Percentiles rank a stretch among this genome's conserved stretches.
phyloP scores from a whole-genome alignment of 2,113 vertebrate genomes.

The Crotalus tigris region DNA sequence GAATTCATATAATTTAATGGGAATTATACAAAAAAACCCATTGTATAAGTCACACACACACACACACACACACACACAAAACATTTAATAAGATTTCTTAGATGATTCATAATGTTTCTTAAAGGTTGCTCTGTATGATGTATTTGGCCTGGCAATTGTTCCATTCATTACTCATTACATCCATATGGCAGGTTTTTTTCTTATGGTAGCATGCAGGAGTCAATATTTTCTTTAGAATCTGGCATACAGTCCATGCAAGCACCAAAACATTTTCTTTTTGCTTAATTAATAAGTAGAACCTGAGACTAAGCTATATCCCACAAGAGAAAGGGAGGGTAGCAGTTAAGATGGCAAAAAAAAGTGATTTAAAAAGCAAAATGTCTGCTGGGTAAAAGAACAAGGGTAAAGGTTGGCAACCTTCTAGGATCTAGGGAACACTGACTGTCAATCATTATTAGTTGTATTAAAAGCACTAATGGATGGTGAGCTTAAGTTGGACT shows the following conservation, averaged over 20 bases:
- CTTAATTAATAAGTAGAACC: background rate
- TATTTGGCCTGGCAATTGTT: background rate
- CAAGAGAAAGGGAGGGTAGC: background rate
- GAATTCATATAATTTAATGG: slow-evolving; percentile 45
- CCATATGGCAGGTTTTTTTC: background rate
- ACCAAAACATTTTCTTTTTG: background rate
- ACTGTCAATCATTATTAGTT: background rate
- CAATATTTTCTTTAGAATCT: background rate
- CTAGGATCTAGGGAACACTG: background rate
- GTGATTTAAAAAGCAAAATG: background rate
- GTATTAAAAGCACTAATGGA: background rate
- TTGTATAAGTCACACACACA: background rate
- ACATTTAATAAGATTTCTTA: background rate
- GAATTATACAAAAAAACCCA: background rate
- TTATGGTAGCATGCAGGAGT: background rate
- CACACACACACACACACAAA: background rate
- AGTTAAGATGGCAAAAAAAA: background rate
- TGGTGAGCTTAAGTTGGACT: background rate
- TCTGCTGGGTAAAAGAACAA: background rate
- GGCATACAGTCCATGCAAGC: background rate
- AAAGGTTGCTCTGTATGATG: background rate
- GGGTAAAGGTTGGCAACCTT: background rate
- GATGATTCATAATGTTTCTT: background rate
- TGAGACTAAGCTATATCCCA: background rate
- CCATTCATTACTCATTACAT: background rate